phyloP scores from a whole-genome alignment of 2,113 vertebrate genomes.

The Galeopterus variegatus region DNA sequence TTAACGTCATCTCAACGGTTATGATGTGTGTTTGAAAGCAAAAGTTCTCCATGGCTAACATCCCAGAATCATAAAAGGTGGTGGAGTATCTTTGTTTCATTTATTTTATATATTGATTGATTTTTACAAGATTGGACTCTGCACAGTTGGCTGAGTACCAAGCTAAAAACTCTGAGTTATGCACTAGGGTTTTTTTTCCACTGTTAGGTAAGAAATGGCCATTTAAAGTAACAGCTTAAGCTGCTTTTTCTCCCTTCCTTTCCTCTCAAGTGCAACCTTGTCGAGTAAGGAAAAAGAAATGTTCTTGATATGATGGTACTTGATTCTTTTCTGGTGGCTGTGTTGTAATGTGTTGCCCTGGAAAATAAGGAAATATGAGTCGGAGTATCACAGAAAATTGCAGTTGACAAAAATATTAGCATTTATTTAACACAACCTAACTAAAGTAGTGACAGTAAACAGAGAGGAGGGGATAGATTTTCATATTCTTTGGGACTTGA shows the following conservation, averaged over 20 bases:
- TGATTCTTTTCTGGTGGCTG: slow-evolving; percentile 23
- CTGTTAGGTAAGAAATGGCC: slow-evolving; percentile 65
- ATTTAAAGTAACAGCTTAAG: slow-evolving; percentile 64
- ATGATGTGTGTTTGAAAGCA: slow-evolving; percentile 64
- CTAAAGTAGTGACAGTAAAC: background rate
- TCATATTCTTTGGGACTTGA: background rate
- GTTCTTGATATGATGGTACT: slow-evolving; percentile 6
- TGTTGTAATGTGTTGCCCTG: background rate
- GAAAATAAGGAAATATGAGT: slow-evolving; percentile 53
- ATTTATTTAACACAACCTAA: background rate
- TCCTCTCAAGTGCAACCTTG: slow-evolving; percentile 26
- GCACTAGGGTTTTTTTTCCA: slow-evolving; percentile 29
- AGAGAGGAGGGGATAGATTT: background rate
- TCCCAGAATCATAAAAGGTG: slow-evolving; percentile 70
- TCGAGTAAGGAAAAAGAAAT: slow-evolving; percentile 22
- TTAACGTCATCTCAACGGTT: slow-evolving; percentile 60
- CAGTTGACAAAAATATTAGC: background rate
- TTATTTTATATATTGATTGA: slow-evolving; percentile 76
- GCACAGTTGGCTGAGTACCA: slow-evolving; percentile 71
- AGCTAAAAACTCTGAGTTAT: slow-evolving; percentile 43
- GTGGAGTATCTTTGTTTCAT: slow-evolving; percentile 75
- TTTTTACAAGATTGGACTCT: slow-evolving; percentile 68
- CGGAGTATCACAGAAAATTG: background rate
- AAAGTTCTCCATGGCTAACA: slow-evolving; percentile 68
- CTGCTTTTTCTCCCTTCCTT: slow-evolving; percentile 34